These are phyloP conservation scores for Amniataba percoides DNA, from an alignment of 2,797 vertebrate genomes.

Conservation along the genomic window DNA sequence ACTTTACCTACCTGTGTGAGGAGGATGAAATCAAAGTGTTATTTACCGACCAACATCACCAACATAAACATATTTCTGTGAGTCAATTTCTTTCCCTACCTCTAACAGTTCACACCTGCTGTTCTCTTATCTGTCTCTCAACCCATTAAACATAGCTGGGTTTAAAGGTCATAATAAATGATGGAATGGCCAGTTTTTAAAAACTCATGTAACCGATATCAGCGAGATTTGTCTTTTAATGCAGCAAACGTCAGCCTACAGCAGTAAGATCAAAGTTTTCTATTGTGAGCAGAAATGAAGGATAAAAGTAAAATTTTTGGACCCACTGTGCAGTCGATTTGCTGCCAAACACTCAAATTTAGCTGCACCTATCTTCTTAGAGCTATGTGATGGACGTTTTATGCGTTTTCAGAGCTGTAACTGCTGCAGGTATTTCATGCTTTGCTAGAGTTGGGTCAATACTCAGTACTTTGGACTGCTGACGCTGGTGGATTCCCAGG, in stretches of 20 bases:
- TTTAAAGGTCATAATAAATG: constrained; percentile 2
- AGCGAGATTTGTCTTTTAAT: constrained; percentile 7
- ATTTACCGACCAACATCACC: not conserved
- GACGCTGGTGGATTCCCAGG: constrained; percentile 24
- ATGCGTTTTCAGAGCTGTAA: constrained; percentile 10
- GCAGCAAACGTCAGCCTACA: not conserved
- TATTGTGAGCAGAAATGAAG: not conserved
- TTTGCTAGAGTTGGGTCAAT: constrained; percentile 23
- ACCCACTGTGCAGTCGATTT: not conserved
- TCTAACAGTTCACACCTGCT: no score
- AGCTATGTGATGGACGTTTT: constrained; percentile 17
- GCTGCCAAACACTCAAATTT: constrained; percentile 3
- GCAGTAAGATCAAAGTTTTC: not conserved
- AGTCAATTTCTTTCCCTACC: not conserved
- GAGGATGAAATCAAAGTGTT: not conserved
- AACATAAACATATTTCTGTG: not conserved
- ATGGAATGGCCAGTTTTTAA: not conserved
- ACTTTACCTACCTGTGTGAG: no score
- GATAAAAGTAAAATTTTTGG: not conserved
- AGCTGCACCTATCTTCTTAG: not conserved
- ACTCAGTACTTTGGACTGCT: constrained; percentile 41
- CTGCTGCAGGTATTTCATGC: constrained; percentile 6
- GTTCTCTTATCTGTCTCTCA: not conserved
- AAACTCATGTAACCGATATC: not conserved
- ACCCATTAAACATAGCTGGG: not conserved